Evolutionary conservation across 1,140 invertebrate species (phyloP).

Genomic region (Zaprionus inermis): DNA sequence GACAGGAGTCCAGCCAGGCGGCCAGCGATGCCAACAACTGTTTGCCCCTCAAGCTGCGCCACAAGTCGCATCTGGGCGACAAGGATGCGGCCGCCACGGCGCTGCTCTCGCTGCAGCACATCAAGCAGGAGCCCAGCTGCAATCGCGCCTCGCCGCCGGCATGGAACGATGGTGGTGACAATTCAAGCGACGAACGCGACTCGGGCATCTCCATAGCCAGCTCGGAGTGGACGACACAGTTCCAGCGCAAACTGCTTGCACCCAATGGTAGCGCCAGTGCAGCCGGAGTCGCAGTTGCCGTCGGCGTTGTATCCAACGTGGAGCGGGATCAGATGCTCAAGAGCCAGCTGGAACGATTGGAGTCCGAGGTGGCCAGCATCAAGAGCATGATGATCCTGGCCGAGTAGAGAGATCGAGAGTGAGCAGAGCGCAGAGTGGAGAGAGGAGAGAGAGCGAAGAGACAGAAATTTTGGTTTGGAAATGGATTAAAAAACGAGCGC

Average conservation of each 20-base stretch:
- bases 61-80: constrained; percentile 95
- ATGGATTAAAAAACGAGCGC: neutral
- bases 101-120: constrained; percentile 91
- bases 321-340: constrained; percentile 87
- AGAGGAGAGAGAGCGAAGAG: constrained; percentile 75
- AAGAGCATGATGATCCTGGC: constrained; percentile 89
- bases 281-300: constrained; percentile 51
- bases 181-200: constrained; percentile 94
- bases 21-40: constrained; percentile 85
- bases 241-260: constrained; percentile 69
- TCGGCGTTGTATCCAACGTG: constrained; percentile 84
- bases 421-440: constrained; percentile 17
- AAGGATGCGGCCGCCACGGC: constrained; percentile 93
- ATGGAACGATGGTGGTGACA: constrained; percentile 92
- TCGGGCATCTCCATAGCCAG: constrained; percentile 92
- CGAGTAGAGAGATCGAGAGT: constrained; percentile 36
- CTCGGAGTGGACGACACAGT: constrained; percentile 87
- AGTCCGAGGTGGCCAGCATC: constrained; percentile 95
- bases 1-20: constrained; percentile 22
- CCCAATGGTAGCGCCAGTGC: constrained; percentile 50
- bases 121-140: constrained; percentile 92
- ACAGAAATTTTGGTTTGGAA: constrained; percentile 52
- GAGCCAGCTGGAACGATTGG: constrained; percentile 93
- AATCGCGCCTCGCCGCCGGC: constrained; percentile 88
- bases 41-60: constrained; percentile 94